A percentile compares a stretch with the other conserved stretches of the same genome.
Conservation (phyloP, 2,797 vertebrate species). For the Oreochromis mossambicus region DNA sequence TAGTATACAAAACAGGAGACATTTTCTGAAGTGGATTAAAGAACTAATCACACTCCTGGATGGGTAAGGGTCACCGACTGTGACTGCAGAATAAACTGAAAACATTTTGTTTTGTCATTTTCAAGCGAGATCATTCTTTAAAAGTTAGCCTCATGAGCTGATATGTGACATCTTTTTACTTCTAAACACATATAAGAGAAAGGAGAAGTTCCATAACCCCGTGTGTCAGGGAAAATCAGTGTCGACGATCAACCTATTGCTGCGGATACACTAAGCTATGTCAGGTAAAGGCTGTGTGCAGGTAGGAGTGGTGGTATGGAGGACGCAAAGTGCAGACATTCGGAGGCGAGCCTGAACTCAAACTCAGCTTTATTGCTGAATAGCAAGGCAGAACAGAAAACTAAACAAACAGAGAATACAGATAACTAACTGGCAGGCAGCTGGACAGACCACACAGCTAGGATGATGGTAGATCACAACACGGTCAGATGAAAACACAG, state of each 20-base stretch:
- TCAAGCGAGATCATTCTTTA: not conserved
- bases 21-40: not conserved
- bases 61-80: not conserved
- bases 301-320: rapidly evolving
- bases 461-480: rapidly evolving
- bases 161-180: not conserved
- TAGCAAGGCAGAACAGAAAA: not conserved
- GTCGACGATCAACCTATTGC: rapidly evolving
- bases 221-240: not conserved
- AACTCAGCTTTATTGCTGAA: not conserved
- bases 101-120: not conserved
- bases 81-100: rapidly evolving
- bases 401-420: not conserved
- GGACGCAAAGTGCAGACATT: not conserved
- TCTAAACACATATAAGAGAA: not conserved
- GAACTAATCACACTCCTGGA: not conserved
- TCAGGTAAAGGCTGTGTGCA: not conserved
- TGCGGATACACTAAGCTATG: not conserved
- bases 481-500: rapidly evolving
- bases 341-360: not conserved
- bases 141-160: not conserved
- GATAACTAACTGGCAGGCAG: not conserved
- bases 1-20: not conserved
- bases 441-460: rapidly evolving
- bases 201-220: not conserved